Evolutionary conservation across 2,113 vertebrate genomes (phyloP).

Genomic region (Donacobius atricapilla): DNA sequence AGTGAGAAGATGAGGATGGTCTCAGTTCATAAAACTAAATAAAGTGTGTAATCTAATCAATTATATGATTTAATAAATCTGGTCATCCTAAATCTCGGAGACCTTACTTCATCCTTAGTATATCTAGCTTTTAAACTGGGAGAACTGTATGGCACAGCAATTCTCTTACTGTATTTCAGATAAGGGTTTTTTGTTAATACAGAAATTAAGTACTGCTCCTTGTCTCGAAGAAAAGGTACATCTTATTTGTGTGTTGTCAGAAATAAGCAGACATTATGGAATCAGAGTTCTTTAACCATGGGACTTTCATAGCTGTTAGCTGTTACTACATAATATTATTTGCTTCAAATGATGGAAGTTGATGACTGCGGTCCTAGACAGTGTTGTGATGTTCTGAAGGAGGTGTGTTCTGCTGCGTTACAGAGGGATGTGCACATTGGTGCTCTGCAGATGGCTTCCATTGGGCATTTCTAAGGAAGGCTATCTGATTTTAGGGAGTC

Average conservation of each 20-base stretch:
- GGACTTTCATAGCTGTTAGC: neutral
- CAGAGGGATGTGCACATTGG: neutral
- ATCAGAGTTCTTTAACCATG: neutral
- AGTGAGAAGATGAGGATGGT: neutral
- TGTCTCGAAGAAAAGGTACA: neutral
- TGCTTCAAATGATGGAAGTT: neutral
- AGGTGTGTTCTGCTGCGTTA: neutral
- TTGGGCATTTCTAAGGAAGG: neutral
- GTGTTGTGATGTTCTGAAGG: neutral
- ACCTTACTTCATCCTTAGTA: neutral
- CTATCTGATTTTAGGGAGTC: neutral
- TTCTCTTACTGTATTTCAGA: neutral
- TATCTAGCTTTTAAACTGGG: neutral
- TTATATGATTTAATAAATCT: neutral
- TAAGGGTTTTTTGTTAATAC: neutral
- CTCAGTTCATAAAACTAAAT: neutral
- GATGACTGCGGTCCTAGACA: neutral
- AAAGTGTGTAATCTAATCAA: neutral
- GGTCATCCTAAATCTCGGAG: neutral
- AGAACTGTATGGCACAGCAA: neutral
- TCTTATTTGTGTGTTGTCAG: neutral
- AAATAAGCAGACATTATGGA: neutral
- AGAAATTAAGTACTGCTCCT: neutral
- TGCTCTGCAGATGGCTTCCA: neutral
- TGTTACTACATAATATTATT: neutral